A percentile compares a stretch with the other conserved stretches of the same genome.
phyloP scores from a whole-genome alignment of 35 echinoderm and acorn worm genomes.

The Ophioderma brevispina region DNA sequence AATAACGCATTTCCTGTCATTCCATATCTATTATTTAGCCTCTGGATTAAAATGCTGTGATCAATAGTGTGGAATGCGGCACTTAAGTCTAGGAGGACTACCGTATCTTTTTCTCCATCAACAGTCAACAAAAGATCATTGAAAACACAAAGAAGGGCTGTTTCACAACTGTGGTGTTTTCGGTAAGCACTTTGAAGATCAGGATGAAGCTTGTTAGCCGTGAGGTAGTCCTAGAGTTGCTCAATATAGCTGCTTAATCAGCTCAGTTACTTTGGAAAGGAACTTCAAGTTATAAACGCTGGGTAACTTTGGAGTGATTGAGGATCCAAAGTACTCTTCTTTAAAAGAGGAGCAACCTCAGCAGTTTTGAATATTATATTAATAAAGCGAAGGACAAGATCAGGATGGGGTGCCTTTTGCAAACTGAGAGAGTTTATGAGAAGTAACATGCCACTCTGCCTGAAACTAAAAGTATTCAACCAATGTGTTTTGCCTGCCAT shows the following conservation, averaged over 20 bases:
- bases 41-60: conserved; percentile 32
- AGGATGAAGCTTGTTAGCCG: not conserved
- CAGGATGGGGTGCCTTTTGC: no score
- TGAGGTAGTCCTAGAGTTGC: not conserved
- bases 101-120: conserved; percentile 14
- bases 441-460: no score
- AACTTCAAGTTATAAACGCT: not conserved
- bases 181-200: conserved; percentile 56
- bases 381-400: no score
- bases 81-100: conserved; percentile 41
- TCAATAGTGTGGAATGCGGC: conserved; percentile 59
- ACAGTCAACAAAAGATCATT: conserved; percentile 63
- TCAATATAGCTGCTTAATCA: not conserved
- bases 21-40: conserved; percentile 29
- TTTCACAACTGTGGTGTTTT: conserved; percentile 54
- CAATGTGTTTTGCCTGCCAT: no score
- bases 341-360: no score
- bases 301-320: no score
- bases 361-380: no score
- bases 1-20: conserved; percentile 46
- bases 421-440: no score
- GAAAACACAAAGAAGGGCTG: conserved; percentile 47
- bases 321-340: no score
- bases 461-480: no score
- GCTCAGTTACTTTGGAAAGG: not conserved